Evolutionary conservation across 2,888 invertebrate species (phyloP).

Genomic region (Leptura quadrifasciata): DNA sequence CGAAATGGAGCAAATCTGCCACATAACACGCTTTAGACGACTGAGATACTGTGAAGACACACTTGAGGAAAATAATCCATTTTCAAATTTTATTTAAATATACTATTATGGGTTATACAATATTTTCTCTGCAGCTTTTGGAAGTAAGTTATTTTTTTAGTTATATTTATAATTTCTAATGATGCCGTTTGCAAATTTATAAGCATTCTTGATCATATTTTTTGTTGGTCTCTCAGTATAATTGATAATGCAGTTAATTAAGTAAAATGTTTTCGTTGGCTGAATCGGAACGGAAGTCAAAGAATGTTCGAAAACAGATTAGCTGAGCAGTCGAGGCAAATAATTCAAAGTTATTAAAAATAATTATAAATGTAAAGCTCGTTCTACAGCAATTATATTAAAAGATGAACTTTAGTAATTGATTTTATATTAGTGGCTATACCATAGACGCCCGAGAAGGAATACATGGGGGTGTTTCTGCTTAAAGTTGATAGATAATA

Average conservation of each 20-base stretch:
- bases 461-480: neutral
- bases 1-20: no score
- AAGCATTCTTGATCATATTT: no score
- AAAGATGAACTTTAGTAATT: neutral
- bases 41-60: no score
- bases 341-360: slow-evolving; percentile 2
- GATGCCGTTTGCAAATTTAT: no score
- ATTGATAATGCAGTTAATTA: neutral
- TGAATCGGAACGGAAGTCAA: neutral
- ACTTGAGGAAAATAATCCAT: no score
- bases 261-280: neutral
- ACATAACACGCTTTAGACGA: no score
- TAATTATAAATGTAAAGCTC: neutral
- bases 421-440: neutral
- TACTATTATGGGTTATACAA: no score
- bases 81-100: no score
- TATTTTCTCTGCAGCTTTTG: no score
- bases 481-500: no score
- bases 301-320: neutral
- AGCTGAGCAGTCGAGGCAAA: neutral
- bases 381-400: neutral
- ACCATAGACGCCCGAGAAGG: neutral
- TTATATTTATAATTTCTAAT: no score
- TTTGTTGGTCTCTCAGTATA: neutral
- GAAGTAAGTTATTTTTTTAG: no score